Conservation (phyloP, 2,797 vertebrate species). For the Rhinatrema bivittatum region DNA sequence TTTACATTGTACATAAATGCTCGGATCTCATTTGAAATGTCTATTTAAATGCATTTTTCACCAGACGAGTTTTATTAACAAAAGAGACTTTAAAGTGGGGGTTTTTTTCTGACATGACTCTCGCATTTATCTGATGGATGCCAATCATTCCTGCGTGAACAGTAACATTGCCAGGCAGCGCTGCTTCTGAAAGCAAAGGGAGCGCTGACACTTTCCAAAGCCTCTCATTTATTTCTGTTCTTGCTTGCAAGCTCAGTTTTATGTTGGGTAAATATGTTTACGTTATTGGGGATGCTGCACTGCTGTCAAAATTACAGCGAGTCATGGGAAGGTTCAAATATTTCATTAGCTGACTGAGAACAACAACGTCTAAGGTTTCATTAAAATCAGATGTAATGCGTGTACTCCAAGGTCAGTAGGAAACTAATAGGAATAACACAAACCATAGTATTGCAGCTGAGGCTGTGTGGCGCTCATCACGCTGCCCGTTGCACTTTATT, state of each 20-base stretch:
- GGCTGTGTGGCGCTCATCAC: constrained; percentile 37
- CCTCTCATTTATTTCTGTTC: constrained; percentile 3
- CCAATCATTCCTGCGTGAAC: constrained; percentile 9
- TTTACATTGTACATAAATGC: too few species aligned
- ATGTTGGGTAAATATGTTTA: constrained; percentile 35
- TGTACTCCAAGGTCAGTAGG: constrained; percentile 55
- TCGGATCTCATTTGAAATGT: too few species aligned
- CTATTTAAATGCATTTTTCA: too few species aligned
- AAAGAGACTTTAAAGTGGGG: constrained; percentile 39
- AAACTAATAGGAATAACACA: constrained; percentile 56
- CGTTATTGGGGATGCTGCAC: constrained; percentile 42
- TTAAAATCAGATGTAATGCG: constrained; percentile 67
- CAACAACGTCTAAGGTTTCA: constrained; percentile 56
- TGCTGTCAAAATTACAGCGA: constrained; percentile 45
- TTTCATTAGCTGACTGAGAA: constrained; percentile 57
- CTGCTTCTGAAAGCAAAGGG: constrained; percentile 2
- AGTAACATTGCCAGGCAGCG: constrained; percentile 17
- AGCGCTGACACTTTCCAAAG: not conserved
- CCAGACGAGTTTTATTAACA: constrained; percentile 30
- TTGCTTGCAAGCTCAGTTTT: constrained; percentile 31
- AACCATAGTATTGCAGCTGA: constrained; percentile 41
- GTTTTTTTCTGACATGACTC: constrained; percentile 50
- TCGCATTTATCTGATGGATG: constrained; percentile 28
- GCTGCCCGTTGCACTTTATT: constrained; percentile 21
- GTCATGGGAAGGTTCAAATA: constrained; percentile 55